These are phyloP conservation scores for Pollenia griseotomentosa DNA, from an alignment of 2,888 invertebrate species.

Conservation along the genomic window DNA sequence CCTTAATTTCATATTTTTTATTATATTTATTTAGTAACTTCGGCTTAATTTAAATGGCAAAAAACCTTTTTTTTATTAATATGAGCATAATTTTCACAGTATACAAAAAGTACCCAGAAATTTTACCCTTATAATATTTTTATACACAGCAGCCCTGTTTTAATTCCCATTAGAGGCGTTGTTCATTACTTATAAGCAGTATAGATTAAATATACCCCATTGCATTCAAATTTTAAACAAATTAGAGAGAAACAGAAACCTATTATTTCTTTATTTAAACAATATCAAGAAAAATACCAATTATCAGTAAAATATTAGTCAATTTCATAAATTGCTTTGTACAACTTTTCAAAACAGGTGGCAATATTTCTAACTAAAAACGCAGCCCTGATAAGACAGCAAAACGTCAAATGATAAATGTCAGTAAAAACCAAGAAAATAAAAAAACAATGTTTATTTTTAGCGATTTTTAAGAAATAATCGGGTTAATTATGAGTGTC, in stretches of 20 bases:
- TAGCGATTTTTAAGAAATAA: background rate
- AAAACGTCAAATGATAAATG: constrained; percentile 56
- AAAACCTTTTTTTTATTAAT: no score
- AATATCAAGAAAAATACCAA: no score
- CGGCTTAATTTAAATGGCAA: no score
- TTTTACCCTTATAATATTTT: background rate
- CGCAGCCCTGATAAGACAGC: constrained; percentile 51
- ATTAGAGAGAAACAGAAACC: no score
- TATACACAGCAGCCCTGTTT: background rate
- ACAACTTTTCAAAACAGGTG: background rate
- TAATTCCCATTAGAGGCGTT: background rate
- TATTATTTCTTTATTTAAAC: no score
- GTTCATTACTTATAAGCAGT: constrained; percentile 12
- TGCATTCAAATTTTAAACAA: no score
- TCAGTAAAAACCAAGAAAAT: constrained; percentile 55
- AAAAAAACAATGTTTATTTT: constrained; percentile 61
- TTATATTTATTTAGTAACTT: no score
- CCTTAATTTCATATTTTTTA: no score
- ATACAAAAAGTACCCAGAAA: background rate
- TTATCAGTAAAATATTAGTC: no score
- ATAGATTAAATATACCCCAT: no score
- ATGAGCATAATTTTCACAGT: no score
- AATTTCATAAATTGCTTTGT: background rate
- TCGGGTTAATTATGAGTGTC: no score
- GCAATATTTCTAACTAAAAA: constrained; percentile 30